Evolutionary conservation across 2,797 vertebrate genomes (phyloP), one percentile per base, ranked within the genome.

Genomic region (Arrhamphus sclerolepis): DNA sequence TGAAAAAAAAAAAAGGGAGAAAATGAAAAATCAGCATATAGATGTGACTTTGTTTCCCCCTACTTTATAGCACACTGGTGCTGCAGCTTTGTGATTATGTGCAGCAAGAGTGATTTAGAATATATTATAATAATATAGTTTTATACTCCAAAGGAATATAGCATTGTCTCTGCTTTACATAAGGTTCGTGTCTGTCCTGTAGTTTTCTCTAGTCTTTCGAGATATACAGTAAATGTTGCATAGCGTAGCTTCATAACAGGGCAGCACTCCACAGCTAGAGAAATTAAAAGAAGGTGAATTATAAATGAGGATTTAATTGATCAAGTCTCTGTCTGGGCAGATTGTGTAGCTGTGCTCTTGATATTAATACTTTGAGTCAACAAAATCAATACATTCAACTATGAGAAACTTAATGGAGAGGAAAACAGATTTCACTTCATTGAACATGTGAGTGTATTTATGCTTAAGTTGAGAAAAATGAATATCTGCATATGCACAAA

Each of bases 281-380:
- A 73, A 78, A 78, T 85, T 58, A 85, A 67, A 63, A 75, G 59
- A 29, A 75, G 68, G 66, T 88, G 76, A 89, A 89, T 86, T 75
- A 87, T 87, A 77, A 72, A 88, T 89, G 79, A 84, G 70, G 62
- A 60, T 59, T 76, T 83, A 85, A 89, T 89, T 87, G 83, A 88
- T 90, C 70, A 75, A 60, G 60, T 42, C 50, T 72, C 47, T 75
- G 59, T 53, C 65, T 59, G 62, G 48, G 67, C 60, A 76, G 72
- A 87, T 81, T 82, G 74, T 70, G 48, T 86, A 60, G 68, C 80
- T 50, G 52, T 10, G 46, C 54, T 72, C 63, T 71, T 79, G 82
- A 73, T 86, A 82, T 79, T 83, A 82, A 89, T 86, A 79, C 78
- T 73, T 76, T 59, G 29, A 78, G 78, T 71, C 60, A 72, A 82